Percentiles rank a stretch among this genome's conserved stretches.
Conservation (phyloP, 2,888 invertebrate genomes). For the Hydraecia micacea region DNA sequence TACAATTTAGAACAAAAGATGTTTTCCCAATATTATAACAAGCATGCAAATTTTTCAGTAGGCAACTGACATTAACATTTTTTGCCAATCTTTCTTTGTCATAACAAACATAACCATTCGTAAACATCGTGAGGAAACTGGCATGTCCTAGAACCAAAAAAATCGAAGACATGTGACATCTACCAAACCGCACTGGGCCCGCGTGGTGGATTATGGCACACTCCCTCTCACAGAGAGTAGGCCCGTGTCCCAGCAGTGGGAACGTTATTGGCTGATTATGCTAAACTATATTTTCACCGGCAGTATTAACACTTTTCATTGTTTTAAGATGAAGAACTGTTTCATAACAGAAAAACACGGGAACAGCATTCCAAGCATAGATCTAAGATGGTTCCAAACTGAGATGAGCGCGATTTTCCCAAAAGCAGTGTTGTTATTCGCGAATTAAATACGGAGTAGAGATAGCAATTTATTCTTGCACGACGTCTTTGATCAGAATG, state of each 20-base stretch:
- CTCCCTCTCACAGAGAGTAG: background rate
- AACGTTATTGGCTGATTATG: background rate
- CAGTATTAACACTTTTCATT: background rate
- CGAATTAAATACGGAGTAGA: conserved; percentile 56
- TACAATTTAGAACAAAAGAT: background rate
- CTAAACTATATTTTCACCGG: background rate
- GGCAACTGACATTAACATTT: background rate
- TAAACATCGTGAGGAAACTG: background rate
- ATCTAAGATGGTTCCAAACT: background rate
- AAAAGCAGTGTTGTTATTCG: conserved; percentile 15
- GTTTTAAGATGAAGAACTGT: background rate
- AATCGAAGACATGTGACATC: background rate
- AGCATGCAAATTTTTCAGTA: too few relatives aligned
- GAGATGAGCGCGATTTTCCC: background rate
- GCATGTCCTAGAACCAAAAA: background rate
- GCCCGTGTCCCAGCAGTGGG: background rate
- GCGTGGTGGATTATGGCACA: background rate
- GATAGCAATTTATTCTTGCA: conserved; percentile 73
- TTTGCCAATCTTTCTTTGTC: background rate
- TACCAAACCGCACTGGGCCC: background rate
- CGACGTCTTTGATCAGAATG: conserved; percentile 56
- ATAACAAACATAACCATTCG: background rate
- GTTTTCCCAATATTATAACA: background rate
- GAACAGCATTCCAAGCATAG: background rate
- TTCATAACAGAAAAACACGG: background rate